These are phyloP conservation scores for Dufourea novaeangliae DNA, from an alignment of 1,140 invertebrate genomes.

Conservation along the genomic window DNA sequence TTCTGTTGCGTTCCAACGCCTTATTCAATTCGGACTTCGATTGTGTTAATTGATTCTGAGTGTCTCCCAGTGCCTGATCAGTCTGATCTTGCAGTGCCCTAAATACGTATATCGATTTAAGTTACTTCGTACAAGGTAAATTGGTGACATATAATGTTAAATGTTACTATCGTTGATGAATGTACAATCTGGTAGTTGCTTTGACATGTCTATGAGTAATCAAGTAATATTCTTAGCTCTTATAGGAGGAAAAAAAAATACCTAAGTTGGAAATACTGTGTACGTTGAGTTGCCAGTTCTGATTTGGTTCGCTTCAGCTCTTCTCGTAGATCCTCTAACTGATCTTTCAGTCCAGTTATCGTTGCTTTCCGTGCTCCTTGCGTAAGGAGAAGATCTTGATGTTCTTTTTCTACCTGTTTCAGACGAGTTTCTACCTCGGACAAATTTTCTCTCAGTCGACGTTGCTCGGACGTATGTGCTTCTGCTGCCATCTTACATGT, in stretches of 20 bases:
- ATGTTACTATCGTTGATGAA: background rate
- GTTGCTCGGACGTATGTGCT: slow-evolving; percentile 80
- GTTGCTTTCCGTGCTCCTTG: slow-evolving; percentile 74
- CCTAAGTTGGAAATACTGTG: slow-evolving; percentile 78
- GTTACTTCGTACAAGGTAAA: background rate
- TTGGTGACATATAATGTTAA: background rate
- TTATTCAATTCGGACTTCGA: slow-evolving; percentile 82
- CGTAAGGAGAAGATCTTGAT: slow-evolving; percentile 76
- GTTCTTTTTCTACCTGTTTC: slow-evolving; percentile 74
- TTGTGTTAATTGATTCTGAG: slow-evolving; percentile 82
- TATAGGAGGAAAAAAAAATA: slow-evolving; percentile 46
- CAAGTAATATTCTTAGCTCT: background rate
- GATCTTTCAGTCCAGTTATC: slow-evolving; percentile 74
- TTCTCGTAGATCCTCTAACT: slow-evolving; percentile 72
- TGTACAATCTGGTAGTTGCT: background rate
- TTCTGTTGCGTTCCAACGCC: slow-evolving; percentile 80
- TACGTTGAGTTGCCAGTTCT: slow-evolving; percentile 75
- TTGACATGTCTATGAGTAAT: background rate
- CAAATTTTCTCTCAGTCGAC: slow-evolving; percentile 72
- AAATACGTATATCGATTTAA: slow-evolving; percentile 55
- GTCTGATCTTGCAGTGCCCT: slow-evolving; percentile 85
- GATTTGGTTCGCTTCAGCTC: slow-evolving; percentile 74
- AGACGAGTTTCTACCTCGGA: slow-evolving; percentile 74
- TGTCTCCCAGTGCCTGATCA: slow-evolving; percentile 83
- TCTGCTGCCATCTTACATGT: slow-evolving; percentile 80